Evolutionary conservation across 2,797 vertebrate genomes (phyloP).

Genomic region (Sarcoramphus papa): DNA sequence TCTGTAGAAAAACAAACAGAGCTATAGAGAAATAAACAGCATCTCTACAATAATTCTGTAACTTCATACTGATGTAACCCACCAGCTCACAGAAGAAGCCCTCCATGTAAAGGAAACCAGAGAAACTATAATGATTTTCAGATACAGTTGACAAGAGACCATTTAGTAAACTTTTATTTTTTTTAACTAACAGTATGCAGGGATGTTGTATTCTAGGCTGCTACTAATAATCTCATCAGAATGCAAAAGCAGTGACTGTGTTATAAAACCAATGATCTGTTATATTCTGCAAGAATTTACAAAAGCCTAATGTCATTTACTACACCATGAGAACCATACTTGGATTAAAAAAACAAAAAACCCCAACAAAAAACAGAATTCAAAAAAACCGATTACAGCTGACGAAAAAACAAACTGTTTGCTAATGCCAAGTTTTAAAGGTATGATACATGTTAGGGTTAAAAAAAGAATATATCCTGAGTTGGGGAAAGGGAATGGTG

Average conservation of each 20-base stretch:
- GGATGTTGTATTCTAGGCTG: conserved; percentile 83
- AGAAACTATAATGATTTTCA: conserved; percentile 81
- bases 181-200: conserved; percentile 83
- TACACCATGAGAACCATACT: conserved; percentile 82
- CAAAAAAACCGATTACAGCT: conserved; percentile 69
- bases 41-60: conserved; percentile 60
- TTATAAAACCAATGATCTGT: conserved; percentile 91
- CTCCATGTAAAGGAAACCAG: conserved; percentile 70
- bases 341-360: conserved; percentile 75
- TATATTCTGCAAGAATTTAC: conserved; percentile 90
- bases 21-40: conserved; percentile 43
- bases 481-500: neutral
- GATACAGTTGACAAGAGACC: conserved; percentile 87
- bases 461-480: neutral
- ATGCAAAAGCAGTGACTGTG: conserved; percentile 89
- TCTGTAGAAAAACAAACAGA: conserved; percentile 23
- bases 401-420: conserved; percentile 67
- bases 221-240: conserved; percentile 89
- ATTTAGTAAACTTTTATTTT: conserved; percentile 87
- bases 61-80: conserved; percentile 70
- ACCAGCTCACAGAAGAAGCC: conserved; percentile 68
- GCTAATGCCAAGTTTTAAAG: conserved; percentile 46
- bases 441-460: neutral
- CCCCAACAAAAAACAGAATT: conserved; percentile 59
- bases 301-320: conserved; percentile 90